Conservation (phyloP, 2,113 vertebrate species). For the Gorsachius goisagi region DNA sequence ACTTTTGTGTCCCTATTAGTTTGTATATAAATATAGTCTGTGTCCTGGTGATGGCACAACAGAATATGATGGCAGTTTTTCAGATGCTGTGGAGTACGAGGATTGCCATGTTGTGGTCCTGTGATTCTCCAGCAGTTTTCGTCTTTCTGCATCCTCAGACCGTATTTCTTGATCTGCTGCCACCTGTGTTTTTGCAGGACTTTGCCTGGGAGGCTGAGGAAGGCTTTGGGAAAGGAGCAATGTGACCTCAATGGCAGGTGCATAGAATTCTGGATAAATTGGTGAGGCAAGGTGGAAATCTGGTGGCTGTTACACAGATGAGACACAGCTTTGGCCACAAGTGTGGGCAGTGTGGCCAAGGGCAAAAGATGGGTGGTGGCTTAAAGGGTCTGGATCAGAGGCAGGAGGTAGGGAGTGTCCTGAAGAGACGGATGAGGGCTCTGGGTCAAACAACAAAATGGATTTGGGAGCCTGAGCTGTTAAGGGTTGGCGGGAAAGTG, state of each 20-base stretch:
- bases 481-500: neutral
- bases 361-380: too few species aligned
- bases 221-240: neutral
- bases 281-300: neutral
- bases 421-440: neutral
- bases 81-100: neutral
- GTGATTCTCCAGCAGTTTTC: neutral
- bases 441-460: neutral
- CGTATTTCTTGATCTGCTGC: neutral
- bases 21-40: too few species aligned
- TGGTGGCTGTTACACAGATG: neutral
- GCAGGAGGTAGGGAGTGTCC: neutral
- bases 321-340: neutral
- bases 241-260: neutral
- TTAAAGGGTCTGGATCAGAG: neutral
- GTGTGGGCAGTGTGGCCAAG: neutral
- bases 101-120: neutral
- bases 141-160: neutral
- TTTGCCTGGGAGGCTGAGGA: neutral
- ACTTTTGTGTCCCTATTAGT: neutral
- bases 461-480: neutral
- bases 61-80: neutral
- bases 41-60: neutral
- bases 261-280: neutral
- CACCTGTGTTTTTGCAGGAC: neutral